Evolutionary conservation across 2,888 invertebrate genomes (phyloP).

Genomic region (Hedya salicella): DNA sequence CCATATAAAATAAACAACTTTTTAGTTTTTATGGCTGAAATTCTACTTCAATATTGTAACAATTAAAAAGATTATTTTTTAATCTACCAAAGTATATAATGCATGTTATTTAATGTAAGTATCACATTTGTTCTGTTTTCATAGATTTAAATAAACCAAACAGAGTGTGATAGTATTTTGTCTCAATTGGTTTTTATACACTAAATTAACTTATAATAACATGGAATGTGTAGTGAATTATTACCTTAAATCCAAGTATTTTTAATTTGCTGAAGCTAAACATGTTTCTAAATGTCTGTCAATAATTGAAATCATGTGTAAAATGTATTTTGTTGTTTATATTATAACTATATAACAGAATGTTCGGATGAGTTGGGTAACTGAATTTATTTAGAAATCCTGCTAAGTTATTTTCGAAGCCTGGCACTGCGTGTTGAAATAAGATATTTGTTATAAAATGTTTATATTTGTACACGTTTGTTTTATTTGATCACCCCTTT

Average conservation of each 20-base stretch:
- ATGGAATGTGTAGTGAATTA: background rate
- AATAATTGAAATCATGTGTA: conserved; percentile 14
- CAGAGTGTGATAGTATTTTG: too few species aligned
- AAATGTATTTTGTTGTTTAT: conserved; percentile 27
- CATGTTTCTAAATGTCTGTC: conserved; percentile 30
- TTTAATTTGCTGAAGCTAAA: conserved; percentile 6
- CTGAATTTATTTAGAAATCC: conserved; percentile 32
- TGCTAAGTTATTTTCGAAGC: conserved; percentile 50
- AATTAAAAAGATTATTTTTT: too few species aligned
- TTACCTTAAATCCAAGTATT: conserved; percentile 9
- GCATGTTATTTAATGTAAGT: too few species aligned
- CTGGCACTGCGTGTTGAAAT: conserved; percentile 68
- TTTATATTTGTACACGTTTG: conserved; percentile 73
- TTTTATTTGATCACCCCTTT: conserved; percentile 50
- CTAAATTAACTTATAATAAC: too few species aligned
- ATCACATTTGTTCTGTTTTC: too few species aligned
- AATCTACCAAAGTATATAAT: too few species aligned
- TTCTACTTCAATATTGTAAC: too few species aligned
- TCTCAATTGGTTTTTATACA: too few species aligned
- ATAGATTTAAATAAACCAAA: too few species aligned
- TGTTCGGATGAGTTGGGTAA: conserved; percentile 21
- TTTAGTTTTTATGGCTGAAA: too few species aligned
- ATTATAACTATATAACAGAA: background rate
- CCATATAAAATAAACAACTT: too few species aligned
- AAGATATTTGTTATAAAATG: conserved; percentile 76